A percentile compares a stretch with the other conserved stretches of the same genome.
Evolutionary conservation across 2,113 vertebrate genomes (phyloP).

Genomic region (Astur gentilis): DNA sequence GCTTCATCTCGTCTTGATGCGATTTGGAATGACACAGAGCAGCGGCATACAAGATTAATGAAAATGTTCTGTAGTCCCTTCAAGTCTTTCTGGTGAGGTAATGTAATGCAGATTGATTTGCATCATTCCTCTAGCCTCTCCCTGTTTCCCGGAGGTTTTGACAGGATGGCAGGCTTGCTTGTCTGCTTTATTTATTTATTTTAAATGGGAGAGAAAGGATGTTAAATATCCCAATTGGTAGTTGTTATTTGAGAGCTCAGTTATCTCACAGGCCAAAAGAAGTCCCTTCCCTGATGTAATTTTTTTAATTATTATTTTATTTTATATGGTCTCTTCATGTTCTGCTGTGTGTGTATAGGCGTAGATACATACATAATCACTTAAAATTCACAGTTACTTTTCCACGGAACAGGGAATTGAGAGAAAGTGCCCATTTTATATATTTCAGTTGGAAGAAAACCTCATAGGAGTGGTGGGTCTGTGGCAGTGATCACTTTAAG

Average conservation of each 20-base stretch:
- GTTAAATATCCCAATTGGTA: background rate
- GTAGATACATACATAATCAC: background rate
- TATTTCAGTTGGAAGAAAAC: background rate
- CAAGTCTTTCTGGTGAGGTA: conserved; percentile 8
- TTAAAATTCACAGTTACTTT: background rate
- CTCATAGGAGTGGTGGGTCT: background rate
- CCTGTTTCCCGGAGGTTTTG: background rate
- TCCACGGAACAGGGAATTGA: background rate
- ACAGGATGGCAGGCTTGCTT: background rate
- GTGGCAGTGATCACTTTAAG: background rate
- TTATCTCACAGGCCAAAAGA: background rate
- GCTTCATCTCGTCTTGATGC: background rate
- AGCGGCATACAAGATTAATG: background rate
- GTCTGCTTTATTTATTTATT: conserved; percentile 21
- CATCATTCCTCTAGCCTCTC: background rate
- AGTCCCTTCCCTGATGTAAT: background rate
- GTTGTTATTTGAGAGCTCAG: background rate
- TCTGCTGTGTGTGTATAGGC: background rate
- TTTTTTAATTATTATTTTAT: background rate
- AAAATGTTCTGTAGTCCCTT: conserved; percentile 5
- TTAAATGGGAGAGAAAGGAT: background rate
- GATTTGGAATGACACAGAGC: background rate
- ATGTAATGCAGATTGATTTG: conserved; percentile 41
- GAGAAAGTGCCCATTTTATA: background rate
- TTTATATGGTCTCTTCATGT: background rate